These are phyloP conservation scores for Yasuhikotakia modesta DNA, from an alignment of 2,797 vertebrate genomes.

Conservation along the genomic window DNA sequence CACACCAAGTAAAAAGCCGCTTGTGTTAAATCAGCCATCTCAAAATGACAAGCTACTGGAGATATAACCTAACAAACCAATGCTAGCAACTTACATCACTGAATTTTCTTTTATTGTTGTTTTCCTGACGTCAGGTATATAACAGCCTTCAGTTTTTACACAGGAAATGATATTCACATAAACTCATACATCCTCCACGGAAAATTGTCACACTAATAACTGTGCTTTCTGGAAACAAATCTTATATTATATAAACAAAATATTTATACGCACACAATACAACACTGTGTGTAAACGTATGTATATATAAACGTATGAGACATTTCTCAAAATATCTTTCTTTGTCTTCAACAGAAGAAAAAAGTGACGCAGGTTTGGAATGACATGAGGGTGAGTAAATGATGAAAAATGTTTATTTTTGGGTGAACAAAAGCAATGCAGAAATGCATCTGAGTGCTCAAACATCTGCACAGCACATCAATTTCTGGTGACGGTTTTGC, in stretches of 20 bases:
- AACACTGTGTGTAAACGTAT: too few relatives aligned
- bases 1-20: constrained; percentile 35
- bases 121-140: neutral
- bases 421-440: neutral
- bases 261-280: too few relatives aligned
- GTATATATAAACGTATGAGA: too few relatives aligned
- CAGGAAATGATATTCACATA: constrained; percentile 14
- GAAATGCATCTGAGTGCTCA: neutral
- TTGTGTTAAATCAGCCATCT: constrained; percentile 23
- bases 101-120: neutral
- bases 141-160: neutral
- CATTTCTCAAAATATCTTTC: too few relatives aligned
- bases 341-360: too few relatives aligned
- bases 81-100: neutral
- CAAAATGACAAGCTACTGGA: constrained; percentile 15
- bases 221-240: neutral
- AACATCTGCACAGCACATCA: neutral
- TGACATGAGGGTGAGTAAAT: too few relatives aligned
- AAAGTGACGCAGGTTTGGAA: too few relatives aligned
- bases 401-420: too few relatives aligned
- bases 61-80: constrained; percentile 24
- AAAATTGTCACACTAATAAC: neutral
- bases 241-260: neutral
- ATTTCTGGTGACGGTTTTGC: neutral
- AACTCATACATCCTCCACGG: neutral